Percentiles rank a stretch among this genome's conserved stretches.
phyloP scores from a whole-genome alignment of 1,140 invertebrate species.

The Drosophila chauvacae region DNA sequence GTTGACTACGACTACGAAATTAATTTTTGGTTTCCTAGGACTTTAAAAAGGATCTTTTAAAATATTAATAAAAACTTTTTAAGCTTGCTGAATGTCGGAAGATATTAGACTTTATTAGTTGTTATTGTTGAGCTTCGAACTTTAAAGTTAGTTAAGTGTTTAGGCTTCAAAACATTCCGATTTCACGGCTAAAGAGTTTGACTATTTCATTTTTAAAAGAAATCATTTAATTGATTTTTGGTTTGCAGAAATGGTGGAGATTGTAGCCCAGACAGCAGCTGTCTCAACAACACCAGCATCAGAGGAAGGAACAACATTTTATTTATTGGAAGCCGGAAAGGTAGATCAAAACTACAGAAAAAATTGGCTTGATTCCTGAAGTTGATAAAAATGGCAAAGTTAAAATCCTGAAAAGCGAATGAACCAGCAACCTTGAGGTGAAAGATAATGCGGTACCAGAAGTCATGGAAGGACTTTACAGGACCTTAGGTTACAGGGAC shows the following conservation, averaged over 20 bases:
- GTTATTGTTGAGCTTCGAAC: no score
- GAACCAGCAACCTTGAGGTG: slow-evolving; percentile 43
- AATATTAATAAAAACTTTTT: no score
- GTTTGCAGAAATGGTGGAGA: background rate
- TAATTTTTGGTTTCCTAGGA: background rate
- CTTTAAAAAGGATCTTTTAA: background rate
- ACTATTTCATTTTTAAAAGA: background rate
- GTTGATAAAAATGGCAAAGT: background rate
- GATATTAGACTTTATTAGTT: background rate
- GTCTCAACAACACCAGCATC: background rate
- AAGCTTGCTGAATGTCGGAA: background rate
- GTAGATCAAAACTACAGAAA: background rate
- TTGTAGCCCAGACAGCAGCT: background rate
- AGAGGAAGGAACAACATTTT: no score
- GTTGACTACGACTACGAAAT: background rate
- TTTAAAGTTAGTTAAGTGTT: background rate
- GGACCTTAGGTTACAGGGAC: no score
- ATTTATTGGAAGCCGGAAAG: no score
- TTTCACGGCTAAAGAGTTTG: background rate
- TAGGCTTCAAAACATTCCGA: background rate
- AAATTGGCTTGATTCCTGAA: slow-evolving; percentile 23
- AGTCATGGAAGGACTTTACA: no score
- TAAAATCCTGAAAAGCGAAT: background rate
- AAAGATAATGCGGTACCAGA: background rate
- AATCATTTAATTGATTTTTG: slow-evolving; percentile 13